Evolutionary conservation across 2,888 invertebrate species (phyloP).

Genomic region (Brenthis daphne): DNA sequence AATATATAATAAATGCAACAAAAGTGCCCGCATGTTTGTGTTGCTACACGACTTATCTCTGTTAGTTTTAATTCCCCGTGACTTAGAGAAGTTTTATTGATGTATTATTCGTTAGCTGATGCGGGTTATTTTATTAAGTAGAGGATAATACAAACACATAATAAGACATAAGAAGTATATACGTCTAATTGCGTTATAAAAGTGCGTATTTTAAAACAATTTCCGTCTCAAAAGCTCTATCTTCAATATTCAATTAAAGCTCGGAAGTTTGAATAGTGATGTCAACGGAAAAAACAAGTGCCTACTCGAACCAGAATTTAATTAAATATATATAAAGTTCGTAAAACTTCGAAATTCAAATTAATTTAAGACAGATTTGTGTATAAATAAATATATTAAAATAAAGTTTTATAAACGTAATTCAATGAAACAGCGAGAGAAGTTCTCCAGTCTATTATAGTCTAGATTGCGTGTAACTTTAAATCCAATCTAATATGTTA

Average conservation of each 20-base stretch:
- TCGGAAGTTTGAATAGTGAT: slow-evolving; percentile 8
- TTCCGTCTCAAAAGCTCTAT: slow-evolving; percentile 10
- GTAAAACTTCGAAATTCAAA: slow-evolving; percentile 5
- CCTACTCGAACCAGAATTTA: slow-evolving; percentile 17
- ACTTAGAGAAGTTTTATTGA: slow-evolving; percentile 53
- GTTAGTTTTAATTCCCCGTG: slow-evolving; percentile 51
- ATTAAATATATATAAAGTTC: slow-evolving; percentile 11
- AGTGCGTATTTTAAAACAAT: not conserved
- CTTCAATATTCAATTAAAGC: slow-evolving; percentile 9
- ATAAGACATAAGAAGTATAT: not conserved
- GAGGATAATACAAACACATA: slow-evolving; percentile 24
- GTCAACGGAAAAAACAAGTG: slow-evolving; percentile 18
- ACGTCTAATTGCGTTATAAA: not conserved
- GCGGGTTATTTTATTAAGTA: slow-evolving; percentile 47
- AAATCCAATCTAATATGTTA: not conserved
- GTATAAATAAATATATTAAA: not conserved
- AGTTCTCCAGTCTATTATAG: not conserved
- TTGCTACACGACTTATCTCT: slow-evolving; percentile 48
- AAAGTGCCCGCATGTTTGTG: slow-evolving; percentile 49
- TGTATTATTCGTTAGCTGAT: slow-evolving; percentile 47
- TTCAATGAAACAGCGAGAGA: not conserved
- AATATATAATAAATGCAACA: slow-evolving; percentile 32
- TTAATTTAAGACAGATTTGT: too few species aligned
- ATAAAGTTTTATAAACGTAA: not conserved
- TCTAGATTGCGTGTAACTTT: slow-evolving; percentile 9